Percentiles rank a stretch among this genome's conserved stretches.
phyloP scores from a whole-genome alignment of 2,888 invertebrate species.

The Metallyticus violacea region DNA sequence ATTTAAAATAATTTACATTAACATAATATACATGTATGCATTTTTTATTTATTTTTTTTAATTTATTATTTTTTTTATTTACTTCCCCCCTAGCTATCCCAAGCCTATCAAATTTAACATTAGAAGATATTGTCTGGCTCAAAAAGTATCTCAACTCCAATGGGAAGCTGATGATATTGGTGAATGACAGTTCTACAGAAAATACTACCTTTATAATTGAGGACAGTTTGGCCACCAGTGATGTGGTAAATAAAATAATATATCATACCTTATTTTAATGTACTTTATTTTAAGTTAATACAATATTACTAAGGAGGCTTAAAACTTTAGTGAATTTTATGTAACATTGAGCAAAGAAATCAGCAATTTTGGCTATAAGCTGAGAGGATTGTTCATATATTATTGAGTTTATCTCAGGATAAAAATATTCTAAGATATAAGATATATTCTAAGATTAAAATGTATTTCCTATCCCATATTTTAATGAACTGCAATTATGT shows the following conservation, averaged over 20 bases:
- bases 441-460: background rate
- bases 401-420: too few species aligned
- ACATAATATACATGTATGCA: background rate
- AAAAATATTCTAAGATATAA: too few species aligned
- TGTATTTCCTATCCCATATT: background rate
- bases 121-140: conserved; percentile 11
- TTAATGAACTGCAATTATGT: background rate
- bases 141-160: conserved; percentile 6
- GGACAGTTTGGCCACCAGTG: background rate
- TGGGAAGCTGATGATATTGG: background rate
- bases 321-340: too few species aligned
- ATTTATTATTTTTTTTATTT: background rate
- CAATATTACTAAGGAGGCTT: too few species aligned
- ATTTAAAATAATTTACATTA: too few species aligned
- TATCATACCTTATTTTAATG: too few species aligned
- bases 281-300: too few species aligned
- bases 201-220: background rate
- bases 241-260: background rate
- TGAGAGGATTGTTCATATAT: too few species aligned
- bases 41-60: background rate
- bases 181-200: background rate
- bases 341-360: too few species aligned
- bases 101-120: background rate
- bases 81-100: too few species aligned
- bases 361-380: too few species aligned